phyloP scores from a whole-genome alignment of 2,113 vertebrate species.

The Piaya cayana region DNA sequence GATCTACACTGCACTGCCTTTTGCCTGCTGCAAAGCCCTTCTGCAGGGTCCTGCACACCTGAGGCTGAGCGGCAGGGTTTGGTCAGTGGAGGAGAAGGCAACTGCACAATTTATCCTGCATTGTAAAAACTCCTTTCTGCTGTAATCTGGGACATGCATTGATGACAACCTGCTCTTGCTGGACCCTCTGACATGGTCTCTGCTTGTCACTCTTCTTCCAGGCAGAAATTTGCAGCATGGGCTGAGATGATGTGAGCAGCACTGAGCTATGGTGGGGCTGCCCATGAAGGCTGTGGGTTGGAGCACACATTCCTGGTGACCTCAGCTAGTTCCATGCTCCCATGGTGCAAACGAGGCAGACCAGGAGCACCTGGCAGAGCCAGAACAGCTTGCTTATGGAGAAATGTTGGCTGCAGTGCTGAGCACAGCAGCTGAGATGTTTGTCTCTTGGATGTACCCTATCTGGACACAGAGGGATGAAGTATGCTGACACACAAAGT shows the following conservation, averaged over 20 bases:
- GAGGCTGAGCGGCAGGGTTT: background rate
- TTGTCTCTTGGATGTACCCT: background rate
- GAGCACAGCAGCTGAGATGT: background rate
- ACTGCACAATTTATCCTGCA: accelerated
- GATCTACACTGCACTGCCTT: background rate
- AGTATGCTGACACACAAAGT: background rate
- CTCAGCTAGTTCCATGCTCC: background rate
- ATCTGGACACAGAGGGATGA: background rate
- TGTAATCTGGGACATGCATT: background rate
- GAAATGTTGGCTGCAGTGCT: background rate
- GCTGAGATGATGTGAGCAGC: background rate
- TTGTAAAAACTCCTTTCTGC: background rate
- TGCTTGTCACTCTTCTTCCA: background rate
- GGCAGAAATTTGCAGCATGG: background rate
- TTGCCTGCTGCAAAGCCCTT: background rate
- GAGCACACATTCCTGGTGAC: background rate
- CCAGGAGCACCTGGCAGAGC: background rate
- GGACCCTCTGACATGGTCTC: background rate
- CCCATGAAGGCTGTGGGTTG: background rate
- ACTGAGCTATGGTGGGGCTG: accelerated
- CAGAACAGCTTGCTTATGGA: background rate
- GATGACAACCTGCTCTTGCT: background rate
- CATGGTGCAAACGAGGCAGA: background rate
- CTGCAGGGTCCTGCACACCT: accelerated
- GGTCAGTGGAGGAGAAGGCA: background rate